Evolutionary conservation across 2,113 vertebrate species (phyloP).

Genomic region (Scopus umbretta): DNA sequence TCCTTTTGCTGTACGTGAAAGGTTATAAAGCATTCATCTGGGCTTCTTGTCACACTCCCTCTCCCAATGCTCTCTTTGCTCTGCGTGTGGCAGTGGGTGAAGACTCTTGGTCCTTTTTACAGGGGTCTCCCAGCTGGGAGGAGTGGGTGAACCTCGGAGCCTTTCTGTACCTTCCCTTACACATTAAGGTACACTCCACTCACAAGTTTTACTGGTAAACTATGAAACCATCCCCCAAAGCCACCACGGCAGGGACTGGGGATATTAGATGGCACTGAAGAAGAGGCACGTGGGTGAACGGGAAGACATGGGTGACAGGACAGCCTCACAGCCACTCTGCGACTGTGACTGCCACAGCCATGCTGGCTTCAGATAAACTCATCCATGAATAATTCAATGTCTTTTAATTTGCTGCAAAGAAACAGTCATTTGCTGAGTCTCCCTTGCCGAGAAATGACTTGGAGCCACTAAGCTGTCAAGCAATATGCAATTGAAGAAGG

Average conservation of each 20-base stretch:
- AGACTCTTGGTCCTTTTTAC: rapidly evolving
- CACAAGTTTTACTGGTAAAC: not conserved
- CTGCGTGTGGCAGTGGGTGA: rapidly evolving
- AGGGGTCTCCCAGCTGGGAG: too few species aligned
- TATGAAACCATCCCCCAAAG: not conserved
- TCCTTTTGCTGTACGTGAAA: not conserved
- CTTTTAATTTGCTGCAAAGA: not conserved
- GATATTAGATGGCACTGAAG: not conserved
- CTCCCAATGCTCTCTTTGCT: not conserved
- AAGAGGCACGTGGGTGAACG: not conserved
- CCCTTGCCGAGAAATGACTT: not conserved
- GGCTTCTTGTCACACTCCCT: not conserved
- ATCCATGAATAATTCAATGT: not conserved
- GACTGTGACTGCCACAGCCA: not conserved
- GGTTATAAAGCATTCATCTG: not conserved
- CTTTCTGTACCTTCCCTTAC: not conserved
- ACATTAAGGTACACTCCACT: rapidly evolving
- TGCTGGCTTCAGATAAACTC: not conserved
- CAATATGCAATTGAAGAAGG: not conserved
- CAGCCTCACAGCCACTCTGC: not conserved
- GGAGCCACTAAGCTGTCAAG: not conserved
- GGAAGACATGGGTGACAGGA: not conserved
- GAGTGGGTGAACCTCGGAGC: not conserved
- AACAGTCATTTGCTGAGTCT: not conserved
- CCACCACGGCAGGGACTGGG: not conserved